Evolutionary conservation across 2,888 invertebrate species (phyloP).

Genomic region (Diaphora mendica): DNA sequence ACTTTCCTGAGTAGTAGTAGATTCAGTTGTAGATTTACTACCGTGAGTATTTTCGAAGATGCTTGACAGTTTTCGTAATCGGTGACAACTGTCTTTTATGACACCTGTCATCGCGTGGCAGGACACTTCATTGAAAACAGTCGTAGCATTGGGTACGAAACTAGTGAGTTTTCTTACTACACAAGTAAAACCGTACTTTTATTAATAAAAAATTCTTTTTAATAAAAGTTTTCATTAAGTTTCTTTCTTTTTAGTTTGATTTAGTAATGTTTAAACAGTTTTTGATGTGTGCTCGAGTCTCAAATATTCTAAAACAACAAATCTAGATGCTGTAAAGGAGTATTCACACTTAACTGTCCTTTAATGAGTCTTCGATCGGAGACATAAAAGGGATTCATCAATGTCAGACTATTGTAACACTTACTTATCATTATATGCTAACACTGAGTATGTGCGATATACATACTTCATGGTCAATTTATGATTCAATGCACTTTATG

Average conservation of each 20-base stretch:
- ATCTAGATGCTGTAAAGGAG: background rate
- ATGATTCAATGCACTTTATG: conserved; percentile 29
- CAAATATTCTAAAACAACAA: background rate
- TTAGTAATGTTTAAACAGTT: background rate
- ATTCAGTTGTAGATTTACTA: background rate
- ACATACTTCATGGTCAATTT: conserved; percentile 20
- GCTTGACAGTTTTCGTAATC: background rate
- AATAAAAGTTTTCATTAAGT: too few relatives aligned
- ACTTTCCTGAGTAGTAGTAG: background rate
- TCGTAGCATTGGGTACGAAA: too few relatives aligned
- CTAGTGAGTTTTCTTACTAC: background rate
- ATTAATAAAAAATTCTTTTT: too few relatives aligned
- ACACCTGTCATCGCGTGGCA: background rate
- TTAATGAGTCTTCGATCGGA: background rate
- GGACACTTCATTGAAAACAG: background rate
- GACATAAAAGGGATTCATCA: background rate
- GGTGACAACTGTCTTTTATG: background rate
- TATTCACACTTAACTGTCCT: background rate
- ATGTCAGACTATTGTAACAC: background rate
- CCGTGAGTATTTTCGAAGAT: background rate
- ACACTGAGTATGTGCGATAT: background rate
- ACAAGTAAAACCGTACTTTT: too few relatives aligned
- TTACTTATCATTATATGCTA: conserved; percentile 4
- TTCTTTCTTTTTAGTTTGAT: too few relatives aligned
- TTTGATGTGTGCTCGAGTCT: background rate